Conservation (phyloP, 2,888 invertebrate genomes). For the Rhingia rostrata region DNA sequence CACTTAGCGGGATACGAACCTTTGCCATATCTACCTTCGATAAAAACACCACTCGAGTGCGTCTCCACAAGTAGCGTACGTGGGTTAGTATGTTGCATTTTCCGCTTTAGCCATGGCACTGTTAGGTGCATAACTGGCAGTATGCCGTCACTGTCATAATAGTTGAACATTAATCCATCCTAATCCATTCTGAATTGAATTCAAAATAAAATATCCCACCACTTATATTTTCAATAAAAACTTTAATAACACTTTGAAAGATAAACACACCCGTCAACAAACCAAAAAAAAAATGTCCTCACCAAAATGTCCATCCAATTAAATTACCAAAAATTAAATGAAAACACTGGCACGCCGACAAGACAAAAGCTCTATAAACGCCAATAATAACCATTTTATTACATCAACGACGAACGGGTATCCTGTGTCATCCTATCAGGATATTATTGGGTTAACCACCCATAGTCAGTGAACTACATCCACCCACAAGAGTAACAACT, state of each 20-base stretch:
- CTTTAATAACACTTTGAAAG: not conserved
- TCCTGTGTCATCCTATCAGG: conserved; percentile 11
- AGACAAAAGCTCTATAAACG: conserved; percentile 19
- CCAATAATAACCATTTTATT: conserved; percentile 19
- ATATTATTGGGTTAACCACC: conserved; percentile 49
- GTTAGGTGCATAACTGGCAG: too few species aligned
- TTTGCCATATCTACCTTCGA: too few species aligned
- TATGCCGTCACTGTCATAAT: too few species aligned
- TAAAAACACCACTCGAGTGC: too few species aligned
- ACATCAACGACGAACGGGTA: not conserved
- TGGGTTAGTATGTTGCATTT: too few species aligned
- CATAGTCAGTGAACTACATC: not conserved
- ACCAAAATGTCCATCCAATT: conserved; percentile 31
- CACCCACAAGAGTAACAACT: not conserved
- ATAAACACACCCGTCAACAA: conserved; percentile 1
- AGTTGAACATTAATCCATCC: too few species aligned
- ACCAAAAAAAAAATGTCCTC: conserved; percentile 3
- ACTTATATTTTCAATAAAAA: not conserved
- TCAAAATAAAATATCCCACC: too few species aligned
- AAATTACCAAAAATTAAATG: conserved; percentile 22
- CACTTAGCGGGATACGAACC: too few species aligned
- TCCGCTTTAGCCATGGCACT: too few species aligned
- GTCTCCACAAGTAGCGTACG: too few species aligned
- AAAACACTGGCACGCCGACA: not conserved
- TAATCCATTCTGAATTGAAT: too few species aligned